A percentile compares a stretch with the other conserved stretches of the same genome.
Evolutionary conservation across 2,113 vertebrate genomes (phyloP).

Genomic region (Jacana jacana): DNA sequence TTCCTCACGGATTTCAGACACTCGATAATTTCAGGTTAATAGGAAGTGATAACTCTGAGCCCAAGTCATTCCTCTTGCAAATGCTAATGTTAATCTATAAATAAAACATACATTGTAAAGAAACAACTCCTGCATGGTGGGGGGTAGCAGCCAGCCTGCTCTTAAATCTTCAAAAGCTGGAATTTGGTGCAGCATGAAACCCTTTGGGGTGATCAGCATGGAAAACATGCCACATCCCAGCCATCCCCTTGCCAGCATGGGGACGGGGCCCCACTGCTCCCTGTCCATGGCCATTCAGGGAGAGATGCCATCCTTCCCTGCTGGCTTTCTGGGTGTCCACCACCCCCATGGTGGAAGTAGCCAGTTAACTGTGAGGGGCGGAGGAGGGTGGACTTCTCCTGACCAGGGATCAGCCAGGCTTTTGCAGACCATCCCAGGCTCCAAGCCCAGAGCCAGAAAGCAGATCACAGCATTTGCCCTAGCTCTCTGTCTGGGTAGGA

Average conservation of each 20-base stretch:
- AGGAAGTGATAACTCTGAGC: slow-evolving; percentile 51
- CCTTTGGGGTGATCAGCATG: rapidly evolving
- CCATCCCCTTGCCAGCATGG: rapidly evolving
- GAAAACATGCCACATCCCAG: rapidly evolving
- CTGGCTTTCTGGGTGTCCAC: background rate
- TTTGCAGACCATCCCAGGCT: background rate
- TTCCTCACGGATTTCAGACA: slow-evolving; percentile 23
- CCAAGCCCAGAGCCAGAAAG: background rate
- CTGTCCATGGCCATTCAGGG: rapidly evolving
- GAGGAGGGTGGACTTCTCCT: background rate
- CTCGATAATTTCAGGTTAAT: slow-evolving; percentile 62
- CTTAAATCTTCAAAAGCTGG: background rate
- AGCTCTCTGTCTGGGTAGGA: rapidly evolving
- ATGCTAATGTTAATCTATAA: slow-evolving; percentile 57
- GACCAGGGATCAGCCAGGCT: background rate
- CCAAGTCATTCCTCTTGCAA: slow-evolving; percentile 42
- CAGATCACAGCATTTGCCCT: background rate
- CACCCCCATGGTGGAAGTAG: background rate
- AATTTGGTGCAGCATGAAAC: background rate
- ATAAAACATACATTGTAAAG: slow-evolving; percentile 35
- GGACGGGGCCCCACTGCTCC: background rate
- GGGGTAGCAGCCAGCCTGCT: background rate
- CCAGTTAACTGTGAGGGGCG: rapidly evolving
- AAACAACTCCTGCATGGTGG: background rate
- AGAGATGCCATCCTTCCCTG: background rate